Percentiles rank a stretch among this genome's conserved stretches.
Evolutionary conservation across 2,113 vertebrate genomes (phyloP).

Genomic region (Aplodontia rufa): DNA sequence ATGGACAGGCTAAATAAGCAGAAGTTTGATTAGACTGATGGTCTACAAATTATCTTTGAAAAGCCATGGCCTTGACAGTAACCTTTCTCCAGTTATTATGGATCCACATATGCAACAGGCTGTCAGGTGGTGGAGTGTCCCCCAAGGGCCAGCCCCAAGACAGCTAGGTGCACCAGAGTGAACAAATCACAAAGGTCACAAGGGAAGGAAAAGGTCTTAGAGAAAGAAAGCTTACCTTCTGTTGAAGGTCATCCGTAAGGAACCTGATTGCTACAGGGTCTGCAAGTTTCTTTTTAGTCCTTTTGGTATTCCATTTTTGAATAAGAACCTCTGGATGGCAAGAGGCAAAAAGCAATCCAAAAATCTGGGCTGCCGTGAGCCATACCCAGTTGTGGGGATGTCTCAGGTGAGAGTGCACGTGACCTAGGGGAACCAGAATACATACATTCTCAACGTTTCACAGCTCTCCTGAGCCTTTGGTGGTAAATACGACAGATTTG

Average conservation of each 20-base stretch:
- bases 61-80: not conserved
- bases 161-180: not conserved
- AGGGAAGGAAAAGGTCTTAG: not conserved
- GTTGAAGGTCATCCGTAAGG: conserved; percentile 87
- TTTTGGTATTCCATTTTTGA: conserved; percentile 81
- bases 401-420: conserved; percentile 92
- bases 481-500: not conserved
- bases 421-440: conserved; percentile 81
- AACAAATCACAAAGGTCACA: not conserved
- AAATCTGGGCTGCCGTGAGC: conserved; percentile 95
- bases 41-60: not conserved
- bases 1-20: not conserved
- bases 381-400: conserved; percentile 98
- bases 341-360: conserved; percentile 94
- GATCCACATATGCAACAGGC: not conserved
- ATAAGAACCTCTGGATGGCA: conserved; percentile 92
- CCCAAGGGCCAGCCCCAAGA: not conserved
- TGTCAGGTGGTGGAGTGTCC: not conserved
- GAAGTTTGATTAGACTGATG: not conserved
- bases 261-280: conserved; percentile 83
- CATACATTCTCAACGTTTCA: rapidly evolving
- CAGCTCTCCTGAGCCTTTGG: not conserved
- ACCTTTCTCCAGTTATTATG: not conserved
- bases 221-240: conserved; percentile 85
- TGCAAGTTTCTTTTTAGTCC: conserved; percentile 61